These are phyloP conservation scores for Diplazon laetatorius DNA, from an alignment of 2,888 invertebrate genomes.

Conservation along the genomic window DNA sequence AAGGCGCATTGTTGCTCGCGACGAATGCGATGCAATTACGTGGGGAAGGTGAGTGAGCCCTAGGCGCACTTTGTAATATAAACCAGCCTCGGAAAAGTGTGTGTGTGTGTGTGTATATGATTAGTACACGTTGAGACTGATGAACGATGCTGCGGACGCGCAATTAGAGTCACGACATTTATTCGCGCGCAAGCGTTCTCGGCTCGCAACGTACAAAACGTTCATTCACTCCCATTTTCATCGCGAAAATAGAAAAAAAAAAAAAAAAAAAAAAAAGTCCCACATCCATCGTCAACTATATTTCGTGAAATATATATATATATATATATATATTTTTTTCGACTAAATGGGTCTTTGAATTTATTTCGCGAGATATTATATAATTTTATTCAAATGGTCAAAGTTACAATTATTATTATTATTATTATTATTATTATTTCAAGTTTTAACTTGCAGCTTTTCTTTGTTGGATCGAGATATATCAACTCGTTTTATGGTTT, in stretches of 20 bases:
- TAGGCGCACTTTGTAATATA: not conserved
- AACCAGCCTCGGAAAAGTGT: not conserved
- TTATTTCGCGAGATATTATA: too few relatives aligned
- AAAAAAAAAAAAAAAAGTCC: not conserved
- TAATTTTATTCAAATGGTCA: too few relatives aligned
- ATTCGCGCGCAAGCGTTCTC: not conserved
- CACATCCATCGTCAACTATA: not conserved
- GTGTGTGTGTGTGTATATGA: not conserved
- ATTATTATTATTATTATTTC: too few relatives aligned
- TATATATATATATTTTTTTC: conserved; percentile 3
- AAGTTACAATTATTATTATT: too few relatives aligned
- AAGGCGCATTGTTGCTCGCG: conserved; percentile 14
- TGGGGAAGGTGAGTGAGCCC: conserved; percentile 24
- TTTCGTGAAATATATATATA: conserved; percentile 22
- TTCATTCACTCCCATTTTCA: not conserved
- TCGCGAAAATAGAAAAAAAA: not conserved
- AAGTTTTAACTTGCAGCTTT: not conserved
- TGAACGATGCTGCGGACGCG: conserved; percentile 40
- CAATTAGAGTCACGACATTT: conserved; percentile 22
- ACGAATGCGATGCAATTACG: conserved; percentile 42
- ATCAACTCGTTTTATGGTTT: too few relatives aligned
- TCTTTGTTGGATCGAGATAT: not conserved
- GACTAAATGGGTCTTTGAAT: too few relatives aligned
- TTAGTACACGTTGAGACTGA: conserved; percentile 31
- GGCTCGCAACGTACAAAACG: not conserved